Percentiles rank a stretch among this genome's conserved stretches.
phyloP scores from a whole-genome alignment of 2,113 vertebrate genomes.

The Kryptolebias marmoratus region DNA sequence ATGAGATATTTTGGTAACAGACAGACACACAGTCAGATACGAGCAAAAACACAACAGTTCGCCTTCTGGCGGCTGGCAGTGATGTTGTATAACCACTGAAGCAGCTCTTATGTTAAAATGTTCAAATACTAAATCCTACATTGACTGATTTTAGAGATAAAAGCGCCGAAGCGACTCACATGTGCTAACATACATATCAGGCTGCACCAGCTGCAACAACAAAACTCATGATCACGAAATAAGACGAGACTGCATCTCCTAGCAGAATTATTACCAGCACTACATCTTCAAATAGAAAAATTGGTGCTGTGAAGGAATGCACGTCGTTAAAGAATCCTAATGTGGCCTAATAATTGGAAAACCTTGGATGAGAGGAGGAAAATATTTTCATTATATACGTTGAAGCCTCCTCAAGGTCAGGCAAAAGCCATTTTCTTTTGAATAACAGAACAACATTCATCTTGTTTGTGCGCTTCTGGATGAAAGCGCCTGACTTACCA shows the following conservation, averaged over 20 bases:
- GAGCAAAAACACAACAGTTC: no score
- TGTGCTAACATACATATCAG: not conserved
- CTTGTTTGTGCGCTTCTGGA: not conserved
- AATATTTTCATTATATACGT: not conserved
- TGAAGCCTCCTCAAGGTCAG: conserved; percentile 1
- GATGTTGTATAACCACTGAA: no score
- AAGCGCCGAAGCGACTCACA: no score
- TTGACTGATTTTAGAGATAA: no score
- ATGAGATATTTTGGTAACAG: no score
- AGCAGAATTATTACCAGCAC: no score
- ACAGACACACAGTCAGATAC: no score
- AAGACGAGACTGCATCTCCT: not conserved
- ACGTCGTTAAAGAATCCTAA: not conserved
- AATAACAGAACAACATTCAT: not conserved
- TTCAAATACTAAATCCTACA: no score
- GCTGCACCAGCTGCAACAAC: not conserved
- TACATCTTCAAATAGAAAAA: no score
- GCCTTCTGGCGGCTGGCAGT: not conserved
- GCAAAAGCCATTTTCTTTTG: not conserved
- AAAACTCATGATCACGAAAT: not conserved
- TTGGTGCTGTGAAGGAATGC: no score
- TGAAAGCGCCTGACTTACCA: conserved; percentile 5
- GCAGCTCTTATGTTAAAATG: no score
- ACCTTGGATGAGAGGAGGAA: not conserved
- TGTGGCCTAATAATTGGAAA: not conserved